Base-by-base conservation (phyloP, 2,888 invertebrate genomes). In the Eucriotettix oculatus region DNA sequence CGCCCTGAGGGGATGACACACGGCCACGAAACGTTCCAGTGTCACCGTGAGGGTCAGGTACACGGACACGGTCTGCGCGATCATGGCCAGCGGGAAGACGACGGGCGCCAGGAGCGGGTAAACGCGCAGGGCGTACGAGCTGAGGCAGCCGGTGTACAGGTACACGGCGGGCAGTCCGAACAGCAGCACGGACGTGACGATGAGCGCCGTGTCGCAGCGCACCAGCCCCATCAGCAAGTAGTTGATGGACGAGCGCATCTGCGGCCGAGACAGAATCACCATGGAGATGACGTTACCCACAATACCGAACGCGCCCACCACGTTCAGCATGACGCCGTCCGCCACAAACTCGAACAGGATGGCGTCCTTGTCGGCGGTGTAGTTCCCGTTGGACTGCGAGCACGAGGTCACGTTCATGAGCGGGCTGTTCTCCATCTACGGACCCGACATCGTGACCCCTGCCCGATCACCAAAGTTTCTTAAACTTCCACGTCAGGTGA, bases 231-330 rank as follows among this genome's bases (percentile, higher is more conserved):
- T 90, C 63, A 98, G 81, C 70, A 96, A 82, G 74, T 93, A 91
- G 75, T 96, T 96, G 71, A 96, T 92, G 70, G 95, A 94, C 62
- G 93, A 93, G 69, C 90, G 84, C 96, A 97, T 96, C 74, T 95
- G 89, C 40, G 94, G 93, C 60, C 93, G 82, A 61, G 91, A 89
- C 58, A 95, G 78, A 67, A 95, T 93, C 41, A 94, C 84, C 79
- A 92, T 90, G 52, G 94, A 86, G 60, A 96, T 86, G 61, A 89
- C 81, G 75, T 95, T 96, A 65, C 95, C 96, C 54, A 92, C 79
- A 64, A 95, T 82, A 10, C 95, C 96, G 68, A 87, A 84, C 41
- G 87, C 74, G 61, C 89, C 90, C 68, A 94, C 83, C 56, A 83
- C 73, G 73, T 90, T 91, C 61, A 92, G 78, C 66, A 91, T 76